Conservation (phyloP, 2,113 vertebrate species). For the Leucosticte australis region DNA sequence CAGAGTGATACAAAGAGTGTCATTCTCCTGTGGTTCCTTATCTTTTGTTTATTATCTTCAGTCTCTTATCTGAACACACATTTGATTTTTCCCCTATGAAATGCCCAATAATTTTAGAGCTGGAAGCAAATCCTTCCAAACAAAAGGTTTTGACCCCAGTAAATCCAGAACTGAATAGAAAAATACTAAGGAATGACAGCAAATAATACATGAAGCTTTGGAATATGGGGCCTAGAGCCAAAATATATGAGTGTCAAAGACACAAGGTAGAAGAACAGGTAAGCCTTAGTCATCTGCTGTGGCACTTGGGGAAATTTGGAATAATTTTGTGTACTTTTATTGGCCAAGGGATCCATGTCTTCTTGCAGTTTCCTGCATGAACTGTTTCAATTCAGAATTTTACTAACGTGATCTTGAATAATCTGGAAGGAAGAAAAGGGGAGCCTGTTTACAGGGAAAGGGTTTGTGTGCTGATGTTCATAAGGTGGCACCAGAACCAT, state of each 20-base stretch:
- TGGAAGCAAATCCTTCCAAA: neutral
- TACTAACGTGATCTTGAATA: neutral
- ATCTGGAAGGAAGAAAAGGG: neutral
- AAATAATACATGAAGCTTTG: neutral
- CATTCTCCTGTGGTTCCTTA: neutral
- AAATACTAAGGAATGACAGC: neutral
- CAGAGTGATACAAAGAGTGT: neutral
- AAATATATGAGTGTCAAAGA: neutral
- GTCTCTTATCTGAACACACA: neutral
- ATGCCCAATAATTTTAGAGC: neutral
- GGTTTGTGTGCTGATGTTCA: neutral
- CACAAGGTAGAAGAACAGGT: neutral
- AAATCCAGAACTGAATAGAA: neutral
- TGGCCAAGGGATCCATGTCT: neutral
- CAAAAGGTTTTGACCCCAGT: neutral
- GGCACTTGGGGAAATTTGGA: neutral
- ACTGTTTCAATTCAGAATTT: neutral
- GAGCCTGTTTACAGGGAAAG: neutral
- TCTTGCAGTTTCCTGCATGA: neutral
- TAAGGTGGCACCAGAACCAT: neutral
- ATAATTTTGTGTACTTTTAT: neutral
- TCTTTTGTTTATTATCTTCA: neutral
- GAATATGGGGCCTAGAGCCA: neutral
- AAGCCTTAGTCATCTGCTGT: neutral
- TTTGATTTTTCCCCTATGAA: neutral